phyloP scores from a whole-genome alignment of 2,797 vertebrate genomes.

The Gastrophryne carolinensis region DNA sequence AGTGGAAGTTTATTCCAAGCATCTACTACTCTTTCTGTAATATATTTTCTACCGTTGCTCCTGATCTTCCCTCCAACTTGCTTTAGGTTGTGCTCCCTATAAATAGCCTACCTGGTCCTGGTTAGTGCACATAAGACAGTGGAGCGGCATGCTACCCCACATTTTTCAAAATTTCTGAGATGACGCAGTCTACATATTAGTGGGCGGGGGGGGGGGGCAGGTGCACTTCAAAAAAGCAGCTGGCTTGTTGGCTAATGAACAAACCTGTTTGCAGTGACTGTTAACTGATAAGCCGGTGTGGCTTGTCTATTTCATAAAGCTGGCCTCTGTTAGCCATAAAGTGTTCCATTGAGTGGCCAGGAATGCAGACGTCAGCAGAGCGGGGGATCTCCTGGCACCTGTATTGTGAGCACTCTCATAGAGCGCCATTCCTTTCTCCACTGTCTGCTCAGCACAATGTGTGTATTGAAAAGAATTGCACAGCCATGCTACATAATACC shows the following conservation, averaged over 20 bases:
- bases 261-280: conserved; percentile 7
- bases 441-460: conserved; percentile 38
- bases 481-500: neutral
- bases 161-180: too few relatives aligned
- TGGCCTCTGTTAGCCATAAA: conserved; percentile 6
- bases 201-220: too few relatives aligned
- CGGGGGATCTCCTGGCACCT: conserved; percentile 36
- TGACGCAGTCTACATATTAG: too few relatives aligned
- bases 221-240: conserved; percentile 2
- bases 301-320: conserved; percentile 24
- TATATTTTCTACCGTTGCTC: too few relatives aligned
- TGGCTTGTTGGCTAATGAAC: conserved; percentile 20
- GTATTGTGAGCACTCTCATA: conserved; percentile 8
- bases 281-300: conserved; percentile 29
- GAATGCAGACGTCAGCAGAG: conserved; percentile 35
- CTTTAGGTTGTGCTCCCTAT: too few relatives aligned
- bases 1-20: too few relatives aligned
- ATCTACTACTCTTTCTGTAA: too few relatives aligned
- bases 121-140: too few relatives aligned
- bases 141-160: too few relatives aligned
- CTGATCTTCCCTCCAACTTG: too few relatives aligned
- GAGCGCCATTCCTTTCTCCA: conserved; percentile 14
- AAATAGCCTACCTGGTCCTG: too few relatives aligned
- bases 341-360: conserved; percentile 31
- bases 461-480: conserved; percentile 14